phyloP scores from a whole-genome alignment of 2,113 vertebrate genomes.

The Eubucco bourcierii region DNA sequence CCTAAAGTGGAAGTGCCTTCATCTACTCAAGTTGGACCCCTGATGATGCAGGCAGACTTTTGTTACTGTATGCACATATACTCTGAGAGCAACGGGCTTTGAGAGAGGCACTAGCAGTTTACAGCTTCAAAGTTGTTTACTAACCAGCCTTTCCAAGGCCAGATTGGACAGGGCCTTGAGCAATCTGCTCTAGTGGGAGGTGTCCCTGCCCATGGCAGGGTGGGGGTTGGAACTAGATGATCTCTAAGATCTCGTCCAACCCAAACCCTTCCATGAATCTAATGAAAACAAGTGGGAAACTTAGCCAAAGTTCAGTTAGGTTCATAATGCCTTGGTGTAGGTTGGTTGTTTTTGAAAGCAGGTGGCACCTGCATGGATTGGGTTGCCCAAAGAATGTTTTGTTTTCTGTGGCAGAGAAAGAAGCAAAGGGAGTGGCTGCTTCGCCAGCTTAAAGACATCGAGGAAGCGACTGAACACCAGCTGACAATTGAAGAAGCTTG shows the following conservation, averaged over 20 bases:
- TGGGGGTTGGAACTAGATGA: no score
- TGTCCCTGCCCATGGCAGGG: no score
- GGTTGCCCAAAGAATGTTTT: neutral
- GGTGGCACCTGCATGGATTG: neutral
- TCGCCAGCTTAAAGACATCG: slow-evolving; percentile 78
- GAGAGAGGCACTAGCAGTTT: neutral
- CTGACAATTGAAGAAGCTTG: slow-evolving; percentile 73
- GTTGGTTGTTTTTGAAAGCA: neutral
- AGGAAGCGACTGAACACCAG: slow-evolving; percentile 78
- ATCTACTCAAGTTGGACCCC: neutral
- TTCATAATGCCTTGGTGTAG: neutral
- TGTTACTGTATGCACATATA: no score
- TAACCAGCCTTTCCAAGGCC: neutral
- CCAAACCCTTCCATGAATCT: neutral
- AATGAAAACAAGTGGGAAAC: neutral
- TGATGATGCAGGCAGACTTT: neutral
- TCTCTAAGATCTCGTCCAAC: no score
- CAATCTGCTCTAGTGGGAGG: neutral
- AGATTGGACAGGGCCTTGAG: no score
- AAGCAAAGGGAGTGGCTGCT: slow-evolving; percentile 74
- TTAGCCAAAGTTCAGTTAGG: neutral
- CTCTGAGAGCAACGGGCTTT: neutral
- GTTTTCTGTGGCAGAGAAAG: slow-evolving; percentile 27
- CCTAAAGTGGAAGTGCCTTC: neutral
- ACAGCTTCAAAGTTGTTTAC: neutral